phyloP scores from a whole-genome alignment of 2,797 vertebrate genomes.

The Enteromius mattozi region DNA sequence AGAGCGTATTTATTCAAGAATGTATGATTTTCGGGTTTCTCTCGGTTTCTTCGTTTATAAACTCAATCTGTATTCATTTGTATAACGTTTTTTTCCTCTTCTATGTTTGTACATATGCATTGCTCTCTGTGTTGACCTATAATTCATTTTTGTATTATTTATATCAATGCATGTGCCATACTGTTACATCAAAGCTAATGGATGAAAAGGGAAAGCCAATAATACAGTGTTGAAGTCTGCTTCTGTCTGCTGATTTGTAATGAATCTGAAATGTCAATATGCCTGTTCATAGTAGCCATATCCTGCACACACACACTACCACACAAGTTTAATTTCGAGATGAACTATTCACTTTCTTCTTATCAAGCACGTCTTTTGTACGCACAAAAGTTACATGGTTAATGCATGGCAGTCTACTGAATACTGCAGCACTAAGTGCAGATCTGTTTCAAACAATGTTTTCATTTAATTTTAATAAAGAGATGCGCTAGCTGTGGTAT shows the following conservation, averaged over 20 bases:
- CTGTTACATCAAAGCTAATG: conserved; percentile 66
- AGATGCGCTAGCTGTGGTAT: background rate
- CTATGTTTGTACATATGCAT: conserved; percentile 72
- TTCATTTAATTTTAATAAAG: background rate
- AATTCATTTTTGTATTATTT: conserved; percentile 71
- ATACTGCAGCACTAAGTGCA: background rate
- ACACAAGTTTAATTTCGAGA: background rate
- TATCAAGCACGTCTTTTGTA: background rate
- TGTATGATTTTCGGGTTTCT: conserved; percentile 49
- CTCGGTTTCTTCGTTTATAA: conserved; percentile 58
- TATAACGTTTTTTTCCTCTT: conserved; percentile 63
- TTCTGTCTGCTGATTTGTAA: conserved; percentile 66
- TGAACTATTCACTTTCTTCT: background rate
- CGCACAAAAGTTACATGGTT: background rate
- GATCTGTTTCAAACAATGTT: background rate
- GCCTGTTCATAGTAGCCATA: background rate
- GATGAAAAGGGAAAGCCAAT: conserved; percentile 60
- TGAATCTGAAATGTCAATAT: conserved; percentile 9
- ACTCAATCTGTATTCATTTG: conserved; percentile 65
- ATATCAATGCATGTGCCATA: conserved; percentile 74
- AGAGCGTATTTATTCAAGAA: conserved; percentile 70
- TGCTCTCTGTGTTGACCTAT: conserved; percentile 71
- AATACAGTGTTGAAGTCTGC: conserved; percentile 64
- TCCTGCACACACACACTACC: background rate
- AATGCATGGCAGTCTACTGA: background rate